Base-by-base conservation (phyloP, 35 echinoderm and acorn worm species). In the Strongylocentrotus purpuratus region DNA sequence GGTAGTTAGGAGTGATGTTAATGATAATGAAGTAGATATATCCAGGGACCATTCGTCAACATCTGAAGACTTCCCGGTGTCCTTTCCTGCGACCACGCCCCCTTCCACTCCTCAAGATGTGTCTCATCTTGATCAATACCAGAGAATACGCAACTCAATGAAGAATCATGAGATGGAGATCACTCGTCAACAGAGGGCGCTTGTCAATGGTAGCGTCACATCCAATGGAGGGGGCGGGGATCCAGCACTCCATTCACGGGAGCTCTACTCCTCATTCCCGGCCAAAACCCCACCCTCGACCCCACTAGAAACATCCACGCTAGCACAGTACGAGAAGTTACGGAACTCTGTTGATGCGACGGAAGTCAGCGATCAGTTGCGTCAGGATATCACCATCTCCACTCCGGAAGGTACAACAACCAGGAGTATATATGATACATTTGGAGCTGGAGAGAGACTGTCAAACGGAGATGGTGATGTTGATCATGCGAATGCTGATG, bases 221-320 rank as follows among this genome's bases (percentile, higher is more conserved):
- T n/a, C 91, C 46, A 50, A 25, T 14, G 45, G 2, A 94, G 94
- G 33, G 25, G 46, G 45, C 47, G 46, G 33, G 41, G 94, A 86
- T 28, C 78, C 85, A 4, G 33, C 9, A 9, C 45, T 87, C 35
- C 78, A 86, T 25, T 95, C 91, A 14, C 91, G 91, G 13, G 91
- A 93, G 48, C 61, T 96, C 35, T 85, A 94, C 91, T 94, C 98
- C 28, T 96, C 98, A 33, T 98, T 98, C 92, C 96, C 96, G 12
- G 94, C 88, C 47, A 99, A 97, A 85, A 99, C 98, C 0, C 98
- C 98, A n/a, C 98, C 98, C 2, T 92, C 98, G 31, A 98, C 98
- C 2, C 98, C 97, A 8, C 59, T 97, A 78, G 96, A 98, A 85
- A 86, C 85, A 20, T 94, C 95, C 45, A 70, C 94, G 25, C 46